phyloP scores from a whole-genome alignment of 2,797 vertebrate species.

The Rhinichthys osculus region DNA sequence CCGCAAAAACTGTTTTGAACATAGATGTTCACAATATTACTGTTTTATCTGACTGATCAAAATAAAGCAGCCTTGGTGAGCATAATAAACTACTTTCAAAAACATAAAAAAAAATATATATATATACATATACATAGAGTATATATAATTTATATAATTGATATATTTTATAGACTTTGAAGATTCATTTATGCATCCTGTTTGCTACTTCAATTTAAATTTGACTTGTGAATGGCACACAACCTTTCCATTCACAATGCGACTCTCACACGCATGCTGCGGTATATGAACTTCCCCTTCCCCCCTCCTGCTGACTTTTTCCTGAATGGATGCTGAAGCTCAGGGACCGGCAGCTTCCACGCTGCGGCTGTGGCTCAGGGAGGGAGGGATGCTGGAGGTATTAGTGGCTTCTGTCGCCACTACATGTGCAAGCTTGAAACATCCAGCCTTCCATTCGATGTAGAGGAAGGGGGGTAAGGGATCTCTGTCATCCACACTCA shows the following conservation, averaged over 20 bases:
- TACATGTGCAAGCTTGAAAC: conserved; percentile 71
- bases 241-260: conserved; percentile 33
- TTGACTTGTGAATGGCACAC: conserved; percentile 25
- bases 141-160: no score
- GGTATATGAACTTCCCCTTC: conserved; percentile 33
- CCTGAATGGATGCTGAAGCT: conserved; percentile 68
- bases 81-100: no score
- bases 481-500: conserved; percentile 70
- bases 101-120: no score
- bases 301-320: conserved; percentile 59
- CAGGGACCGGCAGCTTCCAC: conserved; percentile 47
- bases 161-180: background rate
- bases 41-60: no score
- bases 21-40: no score
- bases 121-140: no score
- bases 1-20: no score
- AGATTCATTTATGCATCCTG: background rate
- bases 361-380: conserved; percentile 51
- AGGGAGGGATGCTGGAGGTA: conserved; percentile 59
- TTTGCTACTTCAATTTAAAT: background rate
- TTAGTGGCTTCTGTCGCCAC: conserved; percentile 67
- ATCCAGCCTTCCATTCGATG: conserved; percentile 65
- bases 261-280: conserved; percentile 47
- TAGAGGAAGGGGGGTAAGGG: conserved; percentile 37
- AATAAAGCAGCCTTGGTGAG: no score